phyloP scores from a whole-genome alignment of 2,113 vertebrate species.

The Pollachius pollachius region DNA sequence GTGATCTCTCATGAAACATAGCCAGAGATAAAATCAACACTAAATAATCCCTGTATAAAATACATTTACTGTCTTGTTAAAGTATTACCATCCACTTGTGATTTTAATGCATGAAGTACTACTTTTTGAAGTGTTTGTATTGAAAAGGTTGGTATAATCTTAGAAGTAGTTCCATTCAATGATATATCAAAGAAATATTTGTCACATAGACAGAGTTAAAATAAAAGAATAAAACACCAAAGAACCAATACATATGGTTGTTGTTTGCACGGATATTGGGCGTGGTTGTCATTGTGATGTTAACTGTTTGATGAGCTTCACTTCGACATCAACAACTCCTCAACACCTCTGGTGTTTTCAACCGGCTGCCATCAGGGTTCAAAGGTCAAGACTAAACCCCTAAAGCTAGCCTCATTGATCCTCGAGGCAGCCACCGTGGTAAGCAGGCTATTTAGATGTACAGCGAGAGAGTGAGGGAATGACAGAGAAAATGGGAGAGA shows the following conservation, averaged over 20 bases:
- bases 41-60: slow-evolving; percentile 11
- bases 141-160: too few species aligned
- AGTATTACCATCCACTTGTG: not conserved
- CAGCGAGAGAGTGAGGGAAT: slow-evolving; percentile 1
- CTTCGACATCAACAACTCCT: not conserved
- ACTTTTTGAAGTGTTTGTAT: too few species aligned
- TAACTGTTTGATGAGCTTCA: too few species aligned
- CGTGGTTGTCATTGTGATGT: too few species aligned
- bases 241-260: too few species aligned
- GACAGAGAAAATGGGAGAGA: too few species aligned
- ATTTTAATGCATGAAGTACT: too few species aligned
- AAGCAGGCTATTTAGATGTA: slow-evolving; percentile 53
- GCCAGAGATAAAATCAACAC: not conserved
- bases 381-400: slow-evolving; percentile 37
- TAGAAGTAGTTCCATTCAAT: too few species aligned
- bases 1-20: slow-evolving; percentile 8
- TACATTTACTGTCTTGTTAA: slow-evolving; percentile 3
- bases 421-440: slow-evolving; percentile 31
- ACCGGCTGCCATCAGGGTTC: slow-evolving; percentile 14
- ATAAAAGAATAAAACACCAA: too few species aligned
- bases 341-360: not conserved
- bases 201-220: too few species aligned
- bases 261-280: too few species aligned
- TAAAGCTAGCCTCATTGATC: slow-evolving; percentile 45
- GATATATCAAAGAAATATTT: too few species aligned